These are phyloP conservation scores for Schizotus pectinicornis DNA, from an alignment of 2,888 invertebrate species.

Conservation along the genomic window DNA sequence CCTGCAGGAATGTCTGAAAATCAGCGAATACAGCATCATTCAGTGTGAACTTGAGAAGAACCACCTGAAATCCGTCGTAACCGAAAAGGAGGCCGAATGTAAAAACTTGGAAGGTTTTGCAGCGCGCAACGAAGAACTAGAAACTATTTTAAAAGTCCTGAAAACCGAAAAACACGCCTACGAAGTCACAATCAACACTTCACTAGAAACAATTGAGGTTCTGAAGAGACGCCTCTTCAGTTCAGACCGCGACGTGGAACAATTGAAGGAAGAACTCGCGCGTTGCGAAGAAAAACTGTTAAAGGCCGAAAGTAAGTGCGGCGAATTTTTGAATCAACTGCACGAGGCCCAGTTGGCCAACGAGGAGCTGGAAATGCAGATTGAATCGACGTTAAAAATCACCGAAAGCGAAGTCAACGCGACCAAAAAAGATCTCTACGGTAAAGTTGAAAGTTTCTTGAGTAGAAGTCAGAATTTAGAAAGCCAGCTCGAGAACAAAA, in stretches of 20 bases:
- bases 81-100: slow-evolving; percentile 36
- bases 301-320: slow-evolving; percentile 48
- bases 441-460: slow-evolving; percentile 43
- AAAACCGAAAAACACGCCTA: slow-evolving; percentile 63
- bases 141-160: slow-evolving; percentile 59
- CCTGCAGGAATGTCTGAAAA: slow-evolving; percentile 63
- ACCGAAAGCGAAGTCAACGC: slow-evolving; percentile 44
- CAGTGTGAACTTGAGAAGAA: slow-evolving; percentile 63
- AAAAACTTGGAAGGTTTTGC: slow-evolving; percentile 19
- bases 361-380: slow-evolving; percentile 52
- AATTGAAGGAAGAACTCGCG: slow-evolving; percentile 58
- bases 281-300: slow-evolving; percentile 49
- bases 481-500: slow-evolving; percentile 26
- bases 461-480: slow-evolving; percentile 29
- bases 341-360: slow-evolving; percentile 40
- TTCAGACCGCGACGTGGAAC: slow-evolving; percentile 67
- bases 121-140: slow-evolving; percentile 43
- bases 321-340: slow-evolving; percentile 46
- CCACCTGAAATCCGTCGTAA: slow-evolving; percentile 52
- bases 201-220: slow-evolving; percentile 66
- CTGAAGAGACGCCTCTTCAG: slow-evolving; percentile 64
- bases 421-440: slow-evolving; percentile 43
- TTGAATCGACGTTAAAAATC: slow-evolving; percentile 46
- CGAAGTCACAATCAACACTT: slow-evolving; percentile 66
- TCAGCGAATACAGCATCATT: slow-evolving; percentile 63